phyloP scores from a whole-genome alignment of 2,888 invertebrate genomes.

The Athripsodes cinereus region DNA sequence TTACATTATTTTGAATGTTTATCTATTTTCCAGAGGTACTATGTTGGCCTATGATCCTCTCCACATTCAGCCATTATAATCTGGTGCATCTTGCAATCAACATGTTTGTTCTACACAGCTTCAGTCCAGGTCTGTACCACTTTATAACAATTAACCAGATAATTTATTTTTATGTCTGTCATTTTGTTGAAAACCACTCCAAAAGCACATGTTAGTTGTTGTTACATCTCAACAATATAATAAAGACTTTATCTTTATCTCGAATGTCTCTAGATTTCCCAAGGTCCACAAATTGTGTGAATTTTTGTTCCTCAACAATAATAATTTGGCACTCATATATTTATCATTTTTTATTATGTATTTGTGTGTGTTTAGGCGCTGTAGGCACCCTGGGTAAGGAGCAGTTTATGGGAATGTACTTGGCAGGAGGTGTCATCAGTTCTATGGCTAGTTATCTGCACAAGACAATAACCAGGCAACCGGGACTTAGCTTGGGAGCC shows the following conservation, averaged over 20 bases:
- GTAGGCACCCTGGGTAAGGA: slow-evolving; percentile 77
- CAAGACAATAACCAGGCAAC: slow-evolving; percentile 63
- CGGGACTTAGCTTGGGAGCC: slow-evolving; percentile 84
- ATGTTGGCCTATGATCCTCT: slow-evolving; percentile 85
- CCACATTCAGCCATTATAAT: slow-evolving; percentile 92
- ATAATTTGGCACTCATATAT: too few species aligned
- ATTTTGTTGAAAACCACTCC: too few species aligned
- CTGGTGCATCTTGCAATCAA: slow-evolving; percentile 83
- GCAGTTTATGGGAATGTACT: slow-evolving; percentile 86
- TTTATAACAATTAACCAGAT: background rate
- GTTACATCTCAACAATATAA: too few species aligned
- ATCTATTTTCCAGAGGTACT: slow-evolving; percentile 53
- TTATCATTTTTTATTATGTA: too few species aligned
- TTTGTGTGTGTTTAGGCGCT: too few species aligned
- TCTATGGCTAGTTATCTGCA: slow-evolving; percentile 78
- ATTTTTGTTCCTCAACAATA: too few species aligned
- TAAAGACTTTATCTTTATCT: too few species aligned
- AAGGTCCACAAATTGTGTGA: too few species aligned
- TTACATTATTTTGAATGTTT: too few species aligned
- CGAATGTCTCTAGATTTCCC: too few species aligned
- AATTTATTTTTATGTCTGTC: too few species aligned
- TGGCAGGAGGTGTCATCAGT: slow-evolving; percentile 82
- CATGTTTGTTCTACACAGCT: slow-evolving; percentile 93
- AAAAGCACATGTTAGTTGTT: too few species aligned
- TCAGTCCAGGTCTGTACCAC: slow-evolving; percentile 49